phyloP scores from a whole-genome alignment of 2,888 invertebrate species.

The Ornithoptera alexandrae region DNA sequence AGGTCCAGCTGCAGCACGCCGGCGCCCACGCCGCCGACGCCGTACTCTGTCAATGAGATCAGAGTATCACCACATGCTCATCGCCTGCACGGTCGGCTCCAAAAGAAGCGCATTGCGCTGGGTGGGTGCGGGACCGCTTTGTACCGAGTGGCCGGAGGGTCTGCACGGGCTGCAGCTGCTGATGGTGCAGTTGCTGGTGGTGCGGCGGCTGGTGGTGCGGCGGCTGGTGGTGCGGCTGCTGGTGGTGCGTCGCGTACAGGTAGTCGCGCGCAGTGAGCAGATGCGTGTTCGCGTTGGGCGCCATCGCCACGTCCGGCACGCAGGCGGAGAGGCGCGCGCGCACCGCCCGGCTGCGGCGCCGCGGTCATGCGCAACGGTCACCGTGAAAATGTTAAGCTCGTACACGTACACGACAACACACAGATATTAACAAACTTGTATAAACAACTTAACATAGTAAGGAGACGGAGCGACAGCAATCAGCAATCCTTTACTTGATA shows the following conservation, averaged over 20 bases:
- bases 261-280: conserved; percentile 84
- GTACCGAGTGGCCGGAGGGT: conserved; percentile 3
- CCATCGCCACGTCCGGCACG: conserved; percentile 97
- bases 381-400: too few relatives aligned
- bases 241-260: conserved; percentile 62
- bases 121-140: too few relatives aligned
- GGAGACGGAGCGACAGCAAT: too few relatives aligned
- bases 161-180: conserved; percentile 15
- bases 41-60: too few relatives aligned
- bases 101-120: too few relatives aligned
- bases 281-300: conserved; percentile 81
- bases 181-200: conserved; percentile 19
- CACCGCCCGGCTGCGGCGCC: conserved; percentile 21
- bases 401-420: too few relatives aligned
- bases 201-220: conserved; percentile 11
- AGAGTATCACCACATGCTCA: too few relatives aligned
- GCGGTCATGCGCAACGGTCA: not conserved
- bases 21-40: conserved; percentile 1
- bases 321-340: conserved; percentile 86
- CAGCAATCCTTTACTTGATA: too few relatives aligned
- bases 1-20: conserved; percentile 87
- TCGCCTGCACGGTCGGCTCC: too few relatives aligned
- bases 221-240: conserved; percentile 28
- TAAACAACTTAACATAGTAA: too few relatives aligned
- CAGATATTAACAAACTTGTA: too few relatives aligned